Percentiles rank a stretch among this genome's conserved stretches.
Evolutionary conservation across 2,888 invertebrate species (phyloP).

Genomic region (Heteromyza rotundicornis): DNA sequence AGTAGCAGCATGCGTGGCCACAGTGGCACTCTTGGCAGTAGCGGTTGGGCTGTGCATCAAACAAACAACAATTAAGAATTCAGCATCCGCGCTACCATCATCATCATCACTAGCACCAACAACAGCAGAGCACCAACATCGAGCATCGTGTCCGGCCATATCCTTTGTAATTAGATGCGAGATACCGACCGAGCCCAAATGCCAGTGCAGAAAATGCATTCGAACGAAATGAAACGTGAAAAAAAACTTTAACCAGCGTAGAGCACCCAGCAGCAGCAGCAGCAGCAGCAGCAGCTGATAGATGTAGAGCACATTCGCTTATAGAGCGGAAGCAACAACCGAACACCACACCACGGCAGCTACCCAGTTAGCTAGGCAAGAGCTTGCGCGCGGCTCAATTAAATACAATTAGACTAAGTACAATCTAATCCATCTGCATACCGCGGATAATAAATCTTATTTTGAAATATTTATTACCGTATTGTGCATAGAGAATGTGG

Average conservation of each 20-base stretch:
- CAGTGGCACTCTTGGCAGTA: neutral
- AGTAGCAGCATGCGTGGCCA: neutral
- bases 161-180: constrained; percentile 17
- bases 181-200: constrained; percentile 3
- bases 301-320: neutral
- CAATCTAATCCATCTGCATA: constrained; percentile 33
- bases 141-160: neutral
- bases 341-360: neutral
- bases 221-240: neutral
- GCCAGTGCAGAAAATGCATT: neutral
- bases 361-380: neutral
- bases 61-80: neutral
- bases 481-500: constrained; percentile 24
- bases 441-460: constrained; percentile 28
- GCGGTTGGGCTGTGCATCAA: neutral
- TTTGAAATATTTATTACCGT: constrained; percentile 28
- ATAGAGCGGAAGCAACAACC: neutral
- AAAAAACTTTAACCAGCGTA: too few species aligned
- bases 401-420: constrained; percentile 18
- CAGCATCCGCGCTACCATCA: neutral
- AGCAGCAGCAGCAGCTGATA: too few species aligned
- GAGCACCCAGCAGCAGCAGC: too few species aligned
- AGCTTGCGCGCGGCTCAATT: neutral
- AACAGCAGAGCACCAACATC: neutral
- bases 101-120: neutral